Evolutionary conservation across 2,888 invertebrate species (phyloP).

Genomic region (Villa cingulata): DNA sequence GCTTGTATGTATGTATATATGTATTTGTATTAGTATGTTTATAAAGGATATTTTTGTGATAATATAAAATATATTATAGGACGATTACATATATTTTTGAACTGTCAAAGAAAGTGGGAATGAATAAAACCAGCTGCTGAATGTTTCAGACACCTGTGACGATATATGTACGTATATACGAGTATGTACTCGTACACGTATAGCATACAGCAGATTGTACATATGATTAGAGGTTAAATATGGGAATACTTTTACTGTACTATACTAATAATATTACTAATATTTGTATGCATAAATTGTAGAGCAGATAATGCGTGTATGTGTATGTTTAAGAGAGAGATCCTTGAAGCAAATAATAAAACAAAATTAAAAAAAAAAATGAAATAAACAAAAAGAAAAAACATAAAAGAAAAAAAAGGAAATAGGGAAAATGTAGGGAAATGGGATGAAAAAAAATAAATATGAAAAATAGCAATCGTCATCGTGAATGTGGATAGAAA

Average conservation of each 20-base stretch:
- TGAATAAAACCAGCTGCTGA: constrained; percentile 14
- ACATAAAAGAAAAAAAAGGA: too few species aligned
- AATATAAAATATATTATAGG: too few species aligned
- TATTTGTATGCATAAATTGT: not conserved
- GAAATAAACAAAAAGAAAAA: not conserved
- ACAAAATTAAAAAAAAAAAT: not conserved
- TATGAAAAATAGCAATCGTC: too few species aligned
- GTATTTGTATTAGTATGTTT: not conserved
- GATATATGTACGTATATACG: constrained; percentile 3
- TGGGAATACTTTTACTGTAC: too few species aligned
- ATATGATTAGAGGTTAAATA: constrained; percentile 9
- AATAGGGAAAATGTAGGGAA: too few species aligned
- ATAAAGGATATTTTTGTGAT: too few species aligned
- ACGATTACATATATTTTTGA: not conserved
- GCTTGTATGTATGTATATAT: not conserved
- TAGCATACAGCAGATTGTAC: constrained; percentile 7
- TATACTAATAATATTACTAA: too few species aligned
- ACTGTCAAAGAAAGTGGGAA: constrained; percentile 10
- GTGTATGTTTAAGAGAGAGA: not conserved
- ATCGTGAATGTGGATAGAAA: too few species aligned
- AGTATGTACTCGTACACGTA: too few species aligned
- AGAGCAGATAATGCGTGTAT: too few species aligned
- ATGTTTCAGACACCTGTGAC: constrained; percentile 17
- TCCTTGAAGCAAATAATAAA: not conserved
- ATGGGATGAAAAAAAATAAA: too few species aligned